Conservation (phyloP, 1,140 invertebrate genomes). For the Zaprionus inermis region DNA sequence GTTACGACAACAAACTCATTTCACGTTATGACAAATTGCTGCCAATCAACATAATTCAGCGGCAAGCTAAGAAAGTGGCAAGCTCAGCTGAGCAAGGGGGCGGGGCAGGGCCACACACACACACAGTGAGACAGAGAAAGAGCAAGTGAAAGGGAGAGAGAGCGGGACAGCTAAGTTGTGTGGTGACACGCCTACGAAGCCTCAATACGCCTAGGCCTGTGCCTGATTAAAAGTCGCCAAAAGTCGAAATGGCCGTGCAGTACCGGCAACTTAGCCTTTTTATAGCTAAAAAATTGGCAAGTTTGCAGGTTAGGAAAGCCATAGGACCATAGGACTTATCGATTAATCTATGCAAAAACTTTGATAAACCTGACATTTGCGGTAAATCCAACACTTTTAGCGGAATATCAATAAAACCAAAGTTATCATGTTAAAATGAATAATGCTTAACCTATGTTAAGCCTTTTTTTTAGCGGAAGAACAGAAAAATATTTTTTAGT, state of each 20-base stretch:
- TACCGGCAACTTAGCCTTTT: neutral
- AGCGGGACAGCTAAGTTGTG: conserved; percentile 27
- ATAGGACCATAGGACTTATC: too few species aligned
- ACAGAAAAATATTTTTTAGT: neutral
- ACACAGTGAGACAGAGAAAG: conserved; percentile 1
- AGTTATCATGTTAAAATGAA: too few species aligned
- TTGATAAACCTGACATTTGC: neutral
- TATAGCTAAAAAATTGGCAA: neutral
- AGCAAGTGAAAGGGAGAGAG: conserved; percentile 21
- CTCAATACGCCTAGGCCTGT: conserved; percentile 18
- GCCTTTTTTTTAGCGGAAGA: neutral
- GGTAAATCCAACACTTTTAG: neutral
- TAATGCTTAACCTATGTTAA: too few species aligned
- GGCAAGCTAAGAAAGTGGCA: conserved; percentile 52
- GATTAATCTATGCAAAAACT: too few species aligned
- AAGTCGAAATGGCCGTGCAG: neutral
- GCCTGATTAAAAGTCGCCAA: conserved; percentile 40
- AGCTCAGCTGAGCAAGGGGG: conserved; percentile 25
- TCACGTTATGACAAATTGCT: conserved; percentile 81
- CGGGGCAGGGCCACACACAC: too few species aligned
- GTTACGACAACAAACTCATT: conserved; percentile 82
- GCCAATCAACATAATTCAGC: conserved; percentile 80
- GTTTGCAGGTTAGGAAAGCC: neutral
- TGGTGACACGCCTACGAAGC: conserved; percentile 47
- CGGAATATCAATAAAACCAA: neutral